Base-by-base conservation (phyloP, 2,113 vertebrate species). In the Nyctibius bracteatus region DNA sequence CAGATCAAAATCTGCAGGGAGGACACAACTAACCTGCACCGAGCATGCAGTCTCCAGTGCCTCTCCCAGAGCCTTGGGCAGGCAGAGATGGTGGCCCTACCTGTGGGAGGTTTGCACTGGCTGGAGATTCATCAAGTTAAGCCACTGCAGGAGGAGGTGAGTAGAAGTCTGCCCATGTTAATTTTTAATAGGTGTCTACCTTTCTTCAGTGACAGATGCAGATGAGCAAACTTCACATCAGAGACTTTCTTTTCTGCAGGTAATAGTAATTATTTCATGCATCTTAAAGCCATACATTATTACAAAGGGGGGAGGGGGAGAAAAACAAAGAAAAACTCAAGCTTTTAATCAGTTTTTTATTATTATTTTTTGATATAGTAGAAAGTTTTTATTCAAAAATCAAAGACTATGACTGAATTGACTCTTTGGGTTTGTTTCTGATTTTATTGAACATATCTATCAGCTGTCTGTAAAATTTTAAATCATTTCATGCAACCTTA, bases 271-370 rank as follows among this genome's bases (percentile, higher is more conserved):
- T 67, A 51, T 57, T 73, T 66, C 12, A 46, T 16, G 22, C 4
- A 46, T 20, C 12, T 41, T 46, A 12, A 44, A 62, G 21, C 41
- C 8, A 28, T 23, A 52, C 2, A 23, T 59, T 33, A 19, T 31
- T 71, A 46, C 2, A 47, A 37, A 10, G 37, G 1, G 4, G 20
- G 7, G 3, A 4, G 41, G 41, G 3, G 4, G 5, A 62, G 3
- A 66, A 63, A 94, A 88, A 1, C 2, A 49, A 82, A 77, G 2
- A 47, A 68, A 73, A 11, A 1, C 1, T 35, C 3, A 24, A 31
- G 12, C 4, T 70, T 87, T 65, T 47, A 0, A 65, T 37, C 31
- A 27, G 16, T 27, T 8, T 30, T 51, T 67, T 92, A 9, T n/a
- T n/a, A n/a, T n/a, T n/a, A 11, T 9, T 41, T 79, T 74, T 88